phyloP scores from a whole-genome alignment of 2,797 vertebrate genomes.

The Halcyon smyrnensis region DNA sequence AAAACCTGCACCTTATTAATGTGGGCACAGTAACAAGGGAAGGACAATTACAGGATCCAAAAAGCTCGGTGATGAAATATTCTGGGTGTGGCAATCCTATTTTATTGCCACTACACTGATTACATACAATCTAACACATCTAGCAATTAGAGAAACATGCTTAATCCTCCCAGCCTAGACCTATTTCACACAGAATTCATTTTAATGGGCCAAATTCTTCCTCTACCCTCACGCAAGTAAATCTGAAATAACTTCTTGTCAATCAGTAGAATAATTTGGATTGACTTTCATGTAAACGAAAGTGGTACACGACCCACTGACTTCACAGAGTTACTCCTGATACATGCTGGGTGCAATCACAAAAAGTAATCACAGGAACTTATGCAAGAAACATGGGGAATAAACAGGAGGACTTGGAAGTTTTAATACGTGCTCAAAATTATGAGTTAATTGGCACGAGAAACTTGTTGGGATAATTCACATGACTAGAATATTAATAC shows the following conservation, averaged over 20 bases:
- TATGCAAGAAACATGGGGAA: constrained; percentile 38
- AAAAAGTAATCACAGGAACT: constrained; percentile 30
- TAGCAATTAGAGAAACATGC: constrained; percentile 54
- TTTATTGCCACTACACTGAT: constrained; percentile 36
- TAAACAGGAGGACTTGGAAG: constrained; percentile 57
- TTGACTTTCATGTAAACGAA: not conserved
- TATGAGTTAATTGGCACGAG: constrained; percentile 45
- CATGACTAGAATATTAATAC: constrained; percentile 48
- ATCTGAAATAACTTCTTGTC: constrained; percentile 15
- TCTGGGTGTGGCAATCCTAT: constrained; percentile 10
- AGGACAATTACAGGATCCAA: constrained; percentile 19
- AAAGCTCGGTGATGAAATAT: constrained; percentile 4
- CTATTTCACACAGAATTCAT: constrained; percentile 46
- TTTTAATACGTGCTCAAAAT: constrained; percentile 55
- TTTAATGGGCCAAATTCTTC: constrained; percentile 23
- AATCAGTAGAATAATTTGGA: not conserved
- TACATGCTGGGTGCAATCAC: constrained; percentile 11
- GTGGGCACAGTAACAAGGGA: not conserved
- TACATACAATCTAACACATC: constrained; percentile 26
- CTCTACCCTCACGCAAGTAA: not conserved
- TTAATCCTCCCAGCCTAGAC: constrained; percentile 41
- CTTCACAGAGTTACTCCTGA: constrained; percentile 19
- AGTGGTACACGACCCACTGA: not conserved
- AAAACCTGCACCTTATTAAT: constrained; percentile 1
- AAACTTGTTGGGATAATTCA: constrained; percentile 46